These are phyloP conservation scores for Hipposideros armiger DNA, from an alignment of 2,113 vertebrate genomes.

Conservation along the genomic window DNA sequence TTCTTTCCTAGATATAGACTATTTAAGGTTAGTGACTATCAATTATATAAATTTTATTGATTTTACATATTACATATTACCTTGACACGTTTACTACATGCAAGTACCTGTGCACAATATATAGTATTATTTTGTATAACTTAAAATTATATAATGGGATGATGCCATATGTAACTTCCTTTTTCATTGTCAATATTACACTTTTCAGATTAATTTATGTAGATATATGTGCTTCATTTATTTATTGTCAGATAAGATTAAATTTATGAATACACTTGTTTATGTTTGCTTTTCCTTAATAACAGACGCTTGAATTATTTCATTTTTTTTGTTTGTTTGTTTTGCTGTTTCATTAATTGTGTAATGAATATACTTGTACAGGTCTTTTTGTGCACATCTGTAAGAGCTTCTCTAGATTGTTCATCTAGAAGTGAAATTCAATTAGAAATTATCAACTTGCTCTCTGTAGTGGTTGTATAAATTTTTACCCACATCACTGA, in stretches of 20 bases:
- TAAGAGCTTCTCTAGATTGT: background rate
- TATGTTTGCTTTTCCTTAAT: background rate
- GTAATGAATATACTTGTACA: background rate
- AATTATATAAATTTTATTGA: background rate
- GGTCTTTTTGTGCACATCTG: background rate
- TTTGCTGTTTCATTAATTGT: background rate
- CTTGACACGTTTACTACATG: background rate
- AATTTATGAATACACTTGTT: background rate
- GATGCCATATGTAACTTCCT: background rate
- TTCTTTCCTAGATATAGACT: background rate
- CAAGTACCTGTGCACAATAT: background rate
- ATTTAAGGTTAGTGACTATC: background rate
- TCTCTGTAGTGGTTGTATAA: background rate
- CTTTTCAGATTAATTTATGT: background rate
- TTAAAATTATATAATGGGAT: background rate
- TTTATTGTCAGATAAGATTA: background rate
- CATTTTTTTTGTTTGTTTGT: background rate
- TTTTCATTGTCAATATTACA: background rate
- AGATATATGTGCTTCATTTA: background rate
- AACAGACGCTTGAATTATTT: background rate
- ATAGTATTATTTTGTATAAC: background rate
- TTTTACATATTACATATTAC: background rate
- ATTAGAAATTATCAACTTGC: background rate
- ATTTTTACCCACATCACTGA: background rate
- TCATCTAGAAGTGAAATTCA: background rate